Evolutionary conservation across 2,113 vertebrate genomes (phyloP).

Genomic region (Ia io): DNA sequence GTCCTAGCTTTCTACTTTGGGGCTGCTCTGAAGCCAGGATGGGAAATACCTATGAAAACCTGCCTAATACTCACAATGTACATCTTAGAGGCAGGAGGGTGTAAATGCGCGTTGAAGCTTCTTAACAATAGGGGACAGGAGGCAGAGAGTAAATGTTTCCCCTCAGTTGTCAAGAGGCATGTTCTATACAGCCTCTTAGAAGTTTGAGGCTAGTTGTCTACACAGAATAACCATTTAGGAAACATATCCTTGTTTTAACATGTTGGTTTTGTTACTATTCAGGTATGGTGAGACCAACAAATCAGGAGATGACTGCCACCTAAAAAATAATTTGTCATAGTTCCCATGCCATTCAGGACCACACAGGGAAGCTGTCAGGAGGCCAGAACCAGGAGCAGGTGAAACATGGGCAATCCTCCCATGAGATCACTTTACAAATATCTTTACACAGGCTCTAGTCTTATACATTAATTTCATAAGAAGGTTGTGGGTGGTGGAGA

Average conservation of each 20-base stretch:
- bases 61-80: not conserved
- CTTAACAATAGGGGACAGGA: not conserved
- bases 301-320: not conserved
- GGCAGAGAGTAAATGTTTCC: not conserved
- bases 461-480: not conserved
- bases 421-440: not conserved
- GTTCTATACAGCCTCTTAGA: not conserved
- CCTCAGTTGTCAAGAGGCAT: not conserved
- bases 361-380: not conserved
- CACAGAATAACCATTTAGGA: not conserved
- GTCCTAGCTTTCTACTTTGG: not conserved
- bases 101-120: not conserved
- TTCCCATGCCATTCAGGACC: not conserved
- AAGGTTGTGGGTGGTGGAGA: accelerated
- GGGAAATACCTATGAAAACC: not conserved
- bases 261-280: not conserved
- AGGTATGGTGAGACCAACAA: not conserved
- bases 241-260: not conserved
- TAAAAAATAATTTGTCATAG: not conserved
- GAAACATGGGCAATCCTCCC: not conserved
- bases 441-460: not conserved
- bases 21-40: not conserved
- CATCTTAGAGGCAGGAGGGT: not conserved
- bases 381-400: not conserved
- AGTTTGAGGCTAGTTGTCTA: not conserved